A percentile compares a stretch with the other conserved stretches of the same genome.
phyloP scores from a whole-genome alignment of 2,888 invertebrate genomes.

The Apodemia zela region DNA sequence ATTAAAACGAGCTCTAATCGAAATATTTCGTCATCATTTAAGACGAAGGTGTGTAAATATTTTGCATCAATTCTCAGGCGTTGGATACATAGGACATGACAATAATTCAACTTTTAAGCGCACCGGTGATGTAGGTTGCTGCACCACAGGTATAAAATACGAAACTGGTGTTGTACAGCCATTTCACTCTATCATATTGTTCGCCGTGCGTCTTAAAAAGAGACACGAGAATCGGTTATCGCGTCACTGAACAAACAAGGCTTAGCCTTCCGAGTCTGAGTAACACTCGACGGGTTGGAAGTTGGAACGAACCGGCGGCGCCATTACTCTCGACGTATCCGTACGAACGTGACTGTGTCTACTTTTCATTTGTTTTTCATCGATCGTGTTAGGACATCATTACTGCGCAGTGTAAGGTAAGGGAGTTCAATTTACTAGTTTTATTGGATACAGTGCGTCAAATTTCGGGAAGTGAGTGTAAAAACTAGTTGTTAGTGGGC shows the following conservation, averaged over 20 bases:
- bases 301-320: conserved; percentile 58
- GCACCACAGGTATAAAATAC: conserved; percentile 60
- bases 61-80: conserved; percentile 58
- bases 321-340: conserved; percentile 75
- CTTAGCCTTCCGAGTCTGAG: conserved; percentile 72
- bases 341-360: conserved; percentile 74
- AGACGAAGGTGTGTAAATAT: conserved; percentile 38
- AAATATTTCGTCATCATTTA: conserved; percentile 9
- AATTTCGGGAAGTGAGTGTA: conserved; percentile 57
- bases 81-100: conserved; percentile 59
- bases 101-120: conserved; percentile 52
- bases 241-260: conserved; percentile 74
- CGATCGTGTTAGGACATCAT: conserved; percentile 73
- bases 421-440: conserved; percentile 58
- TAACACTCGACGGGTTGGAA: conserved; percentile 61
- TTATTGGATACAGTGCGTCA: conserved; percentile 62
- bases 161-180: conserved; percentile 37
- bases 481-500: conserved; percentile 44
- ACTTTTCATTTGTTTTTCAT: conserved; percentile 69
- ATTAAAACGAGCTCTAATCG: not conserved
- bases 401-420: conserved; percentile 78
- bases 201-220: conserved; percentile 35
- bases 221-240: conserved; percentile 48
- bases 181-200: conserved; percentile 42
- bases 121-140: conserved; percentile 74